Conservation (phyloP, 2,113 vertebrate species). For the Centropus unirufus region DNA sequence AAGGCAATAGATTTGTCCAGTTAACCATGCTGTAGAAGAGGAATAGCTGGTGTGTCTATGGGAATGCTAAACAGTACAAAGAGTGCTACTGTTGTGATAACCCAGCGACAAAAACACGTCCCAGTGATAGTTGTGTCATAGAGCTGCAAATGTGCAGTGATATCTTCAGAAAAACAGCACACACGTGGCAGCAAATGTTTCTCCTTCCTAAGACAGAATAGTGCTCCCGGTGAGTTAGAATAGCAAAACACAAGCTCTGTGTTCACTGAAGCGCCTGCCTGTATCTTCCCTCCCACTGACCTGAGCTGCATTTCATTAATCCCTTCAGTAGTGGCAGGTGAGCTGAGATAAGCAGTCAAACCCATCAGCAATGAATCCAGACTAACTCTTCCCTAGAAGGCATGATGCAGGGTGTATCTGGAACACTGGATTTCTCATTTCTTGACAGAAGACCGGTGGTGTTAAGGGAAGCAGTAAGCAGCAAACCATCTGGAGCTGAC, state of each 20-base stretch:
- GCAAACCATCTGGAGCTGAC: neutral
- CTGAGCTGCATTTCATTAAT: neutral
- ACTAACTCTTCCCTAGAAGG: neutral
- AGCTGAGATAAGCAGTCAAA: neutral
- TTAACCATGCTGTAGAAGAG: neutral
- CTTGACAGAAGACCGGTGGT: neutral
- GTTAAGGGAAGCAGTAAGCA: neutral
- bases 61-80: neutral
- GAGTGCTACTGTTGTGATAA: neutral
- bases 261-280: neutral
- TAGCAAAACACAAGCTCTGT: neutral
- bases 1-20: neutral
- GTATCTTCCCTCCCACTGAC: neutral
- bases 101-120: neutral
- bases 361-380: neutral
- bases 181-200: neutral
- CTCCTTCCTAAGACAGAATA: neutral
- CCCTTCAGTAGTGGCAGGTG: neutral
- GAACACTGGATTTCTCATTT: neutral
- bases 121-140: neutral
- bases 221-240: neutral
- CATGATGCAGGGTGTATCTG: neutral
- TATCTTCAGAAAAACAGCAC: neutral
- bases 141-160: neutral
- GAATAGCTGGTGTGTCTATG: neutral